phyloP scores from a whole-genome alignment of 2,888 invertebrate species.

The Endomychus coccineus region DNA sequence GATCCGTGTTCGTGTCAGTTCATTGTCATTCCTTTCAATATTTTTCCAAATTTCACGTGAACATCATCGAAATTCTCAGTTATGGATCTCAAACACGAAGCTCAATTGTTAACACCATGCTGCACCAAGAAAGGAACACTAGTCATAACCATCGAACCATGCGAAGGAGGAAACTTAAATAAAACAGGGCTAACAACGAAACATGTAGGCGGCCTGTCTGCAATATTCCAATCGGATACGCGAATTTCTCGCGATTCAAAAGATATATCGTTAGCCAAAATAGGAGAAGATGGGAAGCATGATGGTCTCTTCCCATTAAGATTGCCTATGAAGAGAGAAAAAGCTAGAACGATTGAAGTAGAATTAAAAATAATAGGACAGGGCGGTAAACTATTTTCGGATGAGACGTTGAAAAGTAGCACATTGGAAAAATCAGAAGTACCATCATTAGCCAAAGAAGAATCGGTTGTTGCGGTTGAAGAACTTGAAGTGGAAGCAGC shows the following conservation, averaged over 20 bases:
- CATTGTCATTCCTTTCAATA: too few relatives aligned
- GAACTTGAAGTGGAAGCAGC: conserved; percentile 1
- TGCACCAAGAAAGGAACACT: conserved; percentile 11
- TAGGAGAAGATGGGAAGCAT: too few relatives aligned
- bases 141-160: conserved; percentile 12
- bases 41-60: too few relatives aligned
- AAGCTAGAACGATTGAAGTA: conserved; percentile 11
- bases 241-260: conserved; percentile 4
- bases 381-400: conserved; percentile 7
- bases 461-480: background rate
- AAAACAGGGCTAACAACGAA: too few relatives aligned
- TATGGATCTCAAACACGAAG: conserved; percentile 1
- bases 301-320: too few relatives aligned
- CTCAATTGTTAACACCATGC: conserved; percentile 7
- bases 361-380: conserved; percentile 11
- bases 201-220: background rate
- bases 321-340: too few relatives aligned
- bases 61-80: conserved; percentile 10
- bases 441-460: background rate
- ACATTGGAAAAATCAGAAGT: too few relatives aligned
- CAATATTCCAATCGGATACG: background rate
- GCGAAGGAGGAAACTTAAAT: too few relatives aligned
- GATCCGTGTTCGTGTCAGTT: too few relatives aligned
- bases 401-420: too few relatives aligned
- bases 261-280: too few relatives aligned